Base-by-base conservation (phyloP, 2,888 invertebrate species). In the Anthrax anthrax region DNA sequence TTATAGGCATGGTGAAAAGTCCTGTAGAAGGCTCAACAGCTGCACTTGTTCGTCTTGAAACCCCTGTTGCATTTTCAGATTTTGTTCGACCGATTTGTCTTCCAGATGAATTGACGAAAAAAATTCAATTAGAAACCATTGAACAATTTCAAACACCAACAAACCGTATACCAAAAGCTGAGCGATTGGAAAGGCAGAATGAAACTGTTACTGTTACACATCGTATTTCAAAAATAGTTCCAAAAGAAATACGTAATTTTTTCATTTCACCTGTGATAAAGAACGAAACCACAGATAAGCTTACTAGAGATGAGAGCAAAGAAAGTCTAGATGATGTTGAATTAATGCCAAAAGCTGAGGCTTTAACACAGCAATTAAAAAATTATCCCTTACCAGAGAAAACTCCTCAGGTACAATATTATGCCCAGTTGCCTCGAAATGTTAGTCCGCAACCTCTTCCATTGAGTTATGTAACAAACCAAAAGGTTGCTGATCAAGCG, bases 21-120 rank as follows among this genome's bases (percentile, higher is more conserved):
- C 90, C 89, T 0, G 86, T 90, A 0, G 89, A 89, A 64, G 90
- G 90, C 18, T 89, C 88, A 55, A 85, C 85, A 51, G 75, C 88
- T 6, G 88, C 87, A 0, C 66, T 90, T 46, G 76, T 89, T 38
- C 82, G 88, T 52, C 69, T 91, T 37, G 86, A 88, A 56, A 78
- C 81, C 47, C 76, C 85, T 0, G 75, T 87, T 0, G 71, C 71
- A 47, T 77, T 80, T 59, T 85, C 85, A 0, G 89, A 90, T 65
- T 88, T 88, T 59, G 81, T 90, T 2, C 74, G 89, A 27, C 87
- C 89, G 1, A 76, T 85, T 53, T 90, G 90, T 59, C 65, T 90
- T 36, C 82, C 86, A 0, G 77, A 81, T 48, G 75, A 74, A 34
- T 49, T 62, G 36, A 57, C 63, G 47, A 57, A 63, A 2, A 61